Conservation (phyloP, 2,113 vertebrate genomes). For the Ctenodactylus gundi region DNA sequence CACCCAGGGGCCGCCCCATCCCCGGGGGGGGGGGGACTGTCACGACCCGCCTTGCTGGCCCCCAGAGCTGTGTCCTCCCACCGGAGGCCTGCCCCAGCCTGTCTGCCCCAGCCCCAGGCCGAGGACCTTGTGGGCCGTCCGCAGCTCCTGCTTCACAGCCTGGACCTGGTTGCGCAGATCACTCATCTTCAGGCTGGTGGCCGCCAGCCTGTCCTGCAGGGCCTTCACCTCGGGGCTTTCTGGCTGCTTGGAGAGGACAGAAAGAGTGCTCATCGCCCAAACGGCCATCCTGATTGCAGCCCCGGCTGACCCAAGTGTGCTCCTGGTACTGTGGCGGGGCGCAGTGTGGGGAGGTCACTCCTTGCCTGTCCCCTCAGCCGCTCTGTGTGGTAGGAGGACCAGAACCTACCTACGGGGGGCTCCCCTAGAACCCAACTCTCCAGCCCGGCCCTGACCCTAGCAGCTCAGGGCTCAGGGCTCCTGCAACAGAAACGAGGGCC, state of each 20-base stretch:
- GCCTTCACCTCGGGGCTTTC: conserved; percentile 86
- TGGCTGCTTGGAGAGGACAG: conserved; percentile 74
- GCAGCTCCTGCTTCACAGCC: conserved; percentile 89
- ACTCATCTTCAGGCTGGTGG: conserved; percentile 88
- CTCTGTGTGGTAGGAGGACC: not conserved
- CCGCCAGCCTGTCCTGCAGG: conserved; percentile 90
- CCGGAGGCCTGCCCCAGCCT: not conserved
- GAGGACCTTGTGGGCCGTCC: conserved; percentile 92
- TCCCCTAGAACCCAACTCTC: not conserved
- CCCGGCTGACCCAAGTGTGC: rapidly evolving
- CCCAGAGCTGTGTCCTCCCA: rapidly evolving
- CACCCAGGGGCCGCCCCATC: not conserved
- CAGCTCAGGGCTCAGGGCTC: not conserved
- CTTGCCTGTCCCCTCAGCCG: too few relatives aligned
- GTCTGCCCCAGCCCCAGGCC: not conserved
- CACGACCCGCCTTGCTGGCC: too few relatives aligned
- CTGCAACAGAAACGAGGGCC: not conserved
- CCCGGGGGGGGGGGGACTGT: not conserved
- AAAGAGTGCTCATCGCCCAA: not conserved
- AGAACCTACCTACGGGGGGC: rapidly evolving
- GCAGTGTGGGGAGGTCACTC: not conserved
- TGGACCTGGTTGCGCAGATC: conserved; percentile 96
- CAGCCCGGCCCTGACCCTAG: too few relatives aligned
- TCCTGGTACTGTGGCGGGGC: not conserved
- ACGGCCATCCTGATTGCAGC: rapidly evolving